phyloP scores from a whole-genome alignment of 2,113 vertebrate species.

The Columbina picui region DNA sequence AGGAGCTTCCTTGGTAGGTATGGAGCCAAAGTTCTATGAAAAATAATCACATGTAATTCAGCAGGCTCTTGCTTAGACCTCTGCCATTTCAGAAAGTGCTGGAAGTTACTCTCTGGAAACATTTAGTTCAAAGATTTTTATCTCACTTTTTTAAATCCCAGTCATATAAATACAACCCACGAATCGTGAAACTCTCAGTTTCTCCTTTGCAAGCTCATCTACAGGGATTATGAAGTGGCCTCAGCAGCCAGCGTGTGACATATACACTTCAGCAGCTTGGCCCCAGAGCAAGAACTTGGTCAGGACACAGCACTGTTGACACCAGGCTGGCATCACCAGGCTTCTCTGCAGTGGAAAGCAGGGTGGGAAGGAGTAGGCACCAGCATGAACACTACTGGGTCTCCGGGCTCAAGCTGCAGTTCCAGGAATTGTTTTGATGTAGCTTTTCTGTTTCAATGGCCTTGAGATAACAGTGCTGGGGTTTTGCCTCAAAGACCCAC shows the following conservation, averaged over 20 bases:
- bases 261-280: neutral
- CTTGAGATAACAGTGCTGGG: neutral
- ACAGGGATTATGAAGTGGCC: neutral
- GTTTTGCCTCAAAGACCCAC: neutral
- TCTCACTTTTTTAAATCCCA: neutral
- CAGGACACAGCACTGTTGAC: neutral
- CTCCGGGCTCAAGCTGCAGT: neutral
- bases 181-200: neutral
- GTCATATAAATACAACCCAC: neutral
- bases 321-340: neutral
- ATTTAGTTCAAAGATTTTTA: neutral
- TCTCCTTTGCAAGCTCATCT: neutral
- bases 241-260: neutral
- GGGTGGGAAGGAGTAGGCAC: neutral
- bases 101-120: neutral
- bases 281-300: neutral
- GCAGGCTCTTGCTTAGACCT: neutral
- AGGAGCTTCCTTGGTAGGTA: neutral
- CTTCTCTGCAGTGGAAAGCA: neutral
- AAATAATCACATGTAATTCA: neutral
- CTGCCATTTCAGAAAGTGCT: neutral
- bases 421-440: neutral
- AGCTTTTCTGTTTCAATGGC: neutral
- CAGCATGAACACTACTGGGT: accelerated
- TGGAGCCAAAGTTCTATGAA: neutral